A percentile compares a stretch with the other conserved stretches of the same genome.
Evolutionary conservation across 1,140 invertebrate species (phyloP).

Genomic region (Drosophila miranda): DNA sequence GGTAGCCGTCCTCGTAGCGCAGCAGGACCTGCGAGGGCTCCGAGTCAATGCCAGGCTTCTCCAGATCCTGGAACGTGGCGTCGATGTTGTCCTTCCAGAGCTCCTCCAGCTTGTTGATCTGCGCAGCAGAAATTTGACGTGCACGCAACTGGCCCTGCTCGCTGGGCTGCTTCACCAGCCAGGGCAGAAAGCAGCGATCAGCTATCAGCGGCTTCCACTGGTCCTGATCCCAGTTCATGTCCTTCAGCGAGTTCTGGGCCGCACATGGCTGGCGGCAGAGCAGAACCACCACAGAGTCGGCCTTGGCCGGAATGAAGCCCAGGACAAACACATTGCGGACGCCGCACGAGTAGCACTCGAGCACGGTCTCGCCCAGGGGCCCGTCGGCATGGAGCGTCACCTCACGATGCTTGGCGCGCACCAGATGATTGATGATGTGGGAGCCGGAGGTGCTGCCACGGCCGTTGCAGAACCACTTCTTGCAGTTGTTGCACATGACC

Average conservation of each 20-base stretch:
- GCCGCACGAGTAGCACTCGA: conserved; percentile 99
- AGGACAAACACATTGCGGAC: conserved; percentile 98
- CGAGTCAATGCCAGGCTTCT: conserved; percentile 98
- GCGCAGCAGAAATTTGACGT: conserved; percentile 96
- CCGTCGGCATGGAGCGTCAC: conserved; percentile 99
- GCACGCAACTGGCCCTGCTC: conserved; percentile 98
- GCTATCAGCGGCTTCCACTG: conserved; percentile 99
- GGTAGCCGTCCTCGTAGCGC: conserved; percentile 99
- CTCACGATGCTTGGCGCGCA: conserved; percentile 99
- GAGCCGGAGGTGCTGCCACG: conserved; percentile 98
- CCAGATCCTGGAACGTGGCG: conserved; percentile 98
- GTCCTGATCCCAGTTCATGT: conserved; percentile 99
- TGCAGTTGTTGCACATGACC: conserved; percentile 98
- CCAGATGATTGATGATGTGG: conserved; percentile 99
- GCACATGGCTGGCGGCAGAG: conserved; percentile 99
- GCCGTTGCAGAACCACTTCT: conserved; percentile 99
- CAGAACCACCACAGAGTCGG: conserved; percentile 99
- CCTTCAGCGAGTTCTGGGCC: conserved; percentile 96
- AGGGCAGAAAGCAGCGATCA: conserved; percentile 96
- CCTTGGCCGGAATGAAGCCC: conserved; percentile 99
- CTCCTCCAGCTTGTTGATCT: conserved; percentile 99
- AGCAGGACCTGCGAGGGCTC: conserved; percentile 97
- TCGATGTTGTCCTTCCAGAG: conserved; percentile 99
- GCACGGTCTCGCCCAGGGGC: conserved; percentile 97
- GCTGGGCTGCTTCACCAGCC: conserved; percentile 97